Base-by-base conservation (phyloP, 1,140 invertebrate species). In the Ectropis grisescens region DNA sequence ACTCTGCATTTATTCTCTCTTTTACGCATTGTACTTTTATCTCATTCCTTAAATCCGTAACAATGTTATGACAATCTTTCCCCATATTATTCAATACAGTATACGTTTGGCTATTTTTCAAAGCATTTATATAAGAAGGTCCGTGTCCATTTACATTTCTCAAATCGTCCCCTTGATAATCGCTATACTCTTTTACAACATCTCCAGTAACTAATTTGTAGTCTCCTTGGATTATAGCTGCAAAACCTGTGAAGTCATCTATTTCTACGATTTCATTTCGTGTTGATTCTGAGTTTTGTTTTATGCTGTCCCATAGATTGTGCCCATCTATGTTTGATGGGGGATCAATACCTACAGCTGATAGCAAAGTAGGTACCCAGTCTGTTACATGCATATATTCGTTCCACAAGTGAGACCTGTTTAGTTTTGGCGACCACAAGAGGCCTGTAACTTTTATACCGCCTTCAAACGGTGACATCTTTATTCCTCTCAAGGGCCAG, bases 381-480 rank as follows among this genome's bases (percentile, higher is more conserved):
- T 97, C 95, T 8, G 85, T 84, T 2, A 96, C 87, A 51, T 95
- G 92, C 58, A 96, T 90, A 37, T 95, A 83, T 24, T 93, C 86
- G 41, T 89, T 86, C 23, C 88, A 90, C 0, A 93, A 84, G 50
- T 88, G 68, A 6, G 82, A 70, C 24, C 88, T 74, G 26, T 83
- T 80, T 15, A 88, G 67, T 53, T 84, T 54, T 0, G 91, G 88
- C 69, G 90, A 92, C 92, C 93, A 95, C 39, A 97, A 76, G 9
- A 93, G 88, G 0, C 91, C 91, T 0, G 87, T 85, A 1, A 89
- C 90, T 47, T 93, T 83, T 0, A 92, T 85, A 1, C 90, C 94
- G 9, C 95, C 95, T 80, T 97, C 94, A 88, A 91, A 97, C 0
- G 91, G 84, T n/a, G 89, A 89, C 37, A 88, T 86, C 82, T 97